Evolutionary conservation across 2,113 vertebrate species (phyloP).

Genomic region (Vidua macroura): DNA sequence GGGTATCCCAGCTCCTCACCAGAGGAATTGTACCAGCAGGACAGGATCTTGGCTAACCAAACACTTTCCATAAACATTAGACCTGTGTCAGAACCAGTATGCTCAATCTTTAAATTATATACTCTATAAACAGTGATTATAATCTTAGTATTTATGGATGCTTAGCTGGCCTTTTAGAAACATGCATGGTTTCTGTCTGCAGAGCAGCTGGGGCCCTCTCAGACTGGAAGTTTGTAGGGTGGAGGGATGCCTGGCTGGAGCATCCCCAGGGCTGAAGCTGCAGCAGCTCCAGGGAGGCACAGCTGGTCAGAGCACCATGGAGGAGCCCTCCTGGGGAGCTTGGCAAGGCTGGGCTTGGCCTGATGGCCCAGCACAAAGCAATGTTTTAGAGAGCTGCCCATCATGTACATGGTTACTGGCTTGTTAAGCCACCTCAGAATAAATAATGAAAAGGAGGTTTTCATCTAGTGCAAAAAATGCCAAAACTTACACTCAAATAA

Average conservation of each 20-base stretch:
- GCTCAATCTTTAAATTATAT: neutral
- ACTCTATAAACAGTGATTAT: neutral
- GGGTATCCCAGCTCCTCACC: neutral
- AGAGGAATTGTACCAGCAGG: neutral
- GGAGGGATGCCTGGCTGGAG: neutral
- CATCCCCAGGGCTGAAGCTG: neutral
- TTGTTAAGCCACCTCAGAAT: neutral
- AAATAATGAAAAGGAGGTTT: neutral
- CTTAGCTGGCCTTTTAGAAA: neutral
- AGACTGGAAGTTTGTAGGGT: neutral
- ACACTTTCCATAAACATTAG: neutral
- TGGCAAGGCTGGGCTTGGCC: neutral
- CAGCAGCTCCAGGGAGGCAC: neutral
- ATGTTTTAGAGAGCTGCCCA: neutral
- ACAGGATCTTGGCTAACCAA: neutral
- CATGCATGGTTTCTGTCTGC: rapidly evolving
- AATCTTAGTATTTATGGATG: neutral
- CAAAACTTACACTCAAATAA: neutral
- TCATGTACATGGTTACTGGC: neutral
- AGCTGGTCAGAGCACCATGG: rapidly evolving
- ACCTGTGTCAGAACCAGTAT: neutral
- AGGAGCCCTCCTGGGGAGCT: neutral
- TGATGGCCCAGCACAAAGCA: neutral
- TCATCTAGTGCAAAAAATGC: neutral
- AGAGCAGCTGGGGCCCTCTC: neutral